Conservation (phyloP, 1,140 invertebrate genomes). For the Procambarus clarkii region DNA sequence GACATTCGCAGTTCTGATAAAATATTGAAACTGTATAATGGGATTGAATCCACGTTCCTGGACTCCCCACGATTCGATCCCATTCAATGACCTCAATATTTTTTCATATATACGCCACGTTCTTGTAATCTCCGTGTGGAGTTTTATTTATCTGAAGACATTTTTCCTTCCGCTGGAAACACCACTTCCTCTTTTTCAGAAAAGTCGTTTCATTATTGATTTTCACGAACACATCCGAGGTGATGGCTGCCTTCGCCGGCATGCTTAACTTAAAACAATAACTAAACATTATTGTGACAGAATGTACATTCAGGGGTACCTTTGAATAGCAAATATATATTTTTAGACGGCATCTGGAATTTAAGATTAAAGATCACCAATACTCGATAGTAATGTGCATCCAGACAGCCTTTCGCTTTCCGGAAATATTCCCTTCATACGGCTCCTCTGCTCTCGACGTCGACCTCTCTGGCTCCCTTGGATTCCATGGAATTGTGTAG, state of each 20-base stretch:
- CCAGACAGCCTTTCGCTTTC: neutral
- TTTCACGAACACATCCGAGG: neutral
- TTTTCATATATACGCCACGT: too few relatives aligned
- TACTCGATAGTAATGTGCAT: neutral
- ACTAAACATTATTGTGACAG: too few relatives aligned
- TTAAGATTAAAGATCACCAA: neutral
- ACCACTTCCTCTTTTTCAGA: neutral
- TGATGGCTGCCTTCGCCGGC: neutral
- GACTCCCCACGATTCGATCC: too few relatives aligned
- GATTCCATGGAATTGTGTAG: neutral
- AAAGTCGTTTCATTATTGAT: neutral
- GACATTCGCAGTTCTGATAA: too few relatives aligned
- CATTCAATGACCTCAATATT: too few relatives aligned
- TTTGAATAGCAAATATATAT: too few relatives aligned
- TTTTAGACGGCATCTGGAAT: neutral
- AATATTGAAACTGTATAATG: too few relatives aligned
- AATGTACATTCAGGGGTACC: neutral
- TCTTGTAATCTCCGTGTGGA: too few relatives aligned
- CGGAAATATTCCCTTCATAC: neutral
- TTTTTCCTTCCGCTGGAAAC: neutral
- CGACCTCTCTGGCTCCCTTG: neutral
- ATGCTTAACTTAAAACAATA: neutral
- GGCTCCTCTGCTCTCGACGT: constrained; percentile 4
- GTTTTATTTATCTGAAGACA: too few relatives aligned
- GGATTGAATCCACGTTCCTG: too few relatives aligned